Conservation (phyloP, 2,888 invertebrate species). For the Philhelius pedissequus region DNA sequence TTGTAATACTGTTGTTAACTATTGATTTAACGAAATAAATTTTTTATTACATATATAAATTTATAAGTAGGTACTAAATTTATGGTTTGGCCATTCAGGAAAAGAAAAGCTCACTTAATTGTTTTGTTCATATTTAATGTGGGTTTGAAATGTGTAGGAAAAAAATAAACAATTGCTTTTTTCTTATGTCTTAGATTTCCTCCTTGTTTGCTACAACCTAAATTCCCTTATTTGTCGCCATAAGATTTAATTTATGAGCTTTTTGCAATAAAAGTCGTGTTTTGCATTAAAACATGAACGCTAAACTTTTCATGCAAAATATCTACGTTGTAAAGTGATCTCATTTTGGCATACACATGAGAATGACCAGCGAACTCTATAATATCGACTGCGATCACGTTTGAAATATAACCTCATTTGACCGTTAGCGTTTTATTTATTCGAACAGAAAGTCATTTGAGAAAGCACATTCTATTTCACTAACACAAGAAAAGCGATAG, state of each 20-base stretch:
- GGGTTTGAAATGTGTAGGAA: no score
- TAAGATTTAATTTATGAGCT: background rate
- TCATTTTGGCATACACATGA: constrained; percentile 2
- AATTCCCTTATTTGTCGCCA: background rate
- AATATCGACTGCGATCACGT: background rate
- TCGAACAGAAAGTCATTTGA: constrained; percentile 13
- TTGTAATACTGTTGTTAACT: no score
- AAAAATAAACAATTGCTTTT: background rate
- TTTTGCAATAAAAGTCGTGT: background rate
- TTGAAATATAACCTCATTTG: constrained; percentile 10
- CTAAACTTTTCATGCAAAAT: background rate
- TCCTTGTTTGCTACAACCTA: background rate
- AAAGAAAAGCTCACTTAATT: no score
- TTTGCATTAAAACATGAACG: background rate
- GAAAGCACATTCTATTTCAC: constrained; percentile 8
- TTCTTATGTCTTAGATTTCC: background rate
- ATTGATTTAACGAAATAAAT: no score
- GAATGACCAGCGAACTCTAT: background rate
- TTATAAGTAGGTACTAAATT: no score
- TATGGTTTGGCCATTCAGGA: no score
- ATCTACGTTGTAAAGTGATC: constrained; percentile 29
- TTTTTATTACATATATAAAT: no score
- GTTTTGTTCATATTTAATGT: no score
- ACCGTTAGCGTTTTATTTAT: background rate
- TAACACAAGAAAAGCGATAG: constrained; percentile 16